These are phyloP conservation scores for Hipparchia sbordonii DNA, from an alignment of 2,888 invertebrate genomes.

Conservation along the genomic window DNA sequence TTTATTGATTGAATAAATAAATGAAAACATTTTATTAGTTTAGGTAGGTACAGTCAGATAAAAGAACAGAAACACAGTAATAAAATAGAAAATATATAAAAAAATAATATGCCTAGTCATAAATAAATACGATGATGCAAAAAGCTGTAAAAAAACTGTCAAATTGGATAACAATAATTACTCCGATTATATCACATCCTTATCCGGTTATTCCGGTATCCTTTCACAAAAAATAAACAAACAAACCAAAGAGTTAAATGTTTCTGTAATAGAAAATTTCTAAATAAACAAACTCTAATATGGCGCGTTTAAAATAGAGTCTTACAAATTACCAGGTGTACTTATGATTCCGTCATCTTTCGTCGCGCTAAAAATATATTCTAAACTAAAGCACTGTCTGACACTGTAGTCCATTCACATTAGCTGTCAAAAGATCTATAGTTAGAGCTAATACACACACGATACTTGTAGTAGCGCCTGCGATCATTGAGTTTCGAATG, in stretches of 20 bases:
- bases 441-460: neutral
- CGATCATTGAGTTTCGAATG: neutral
- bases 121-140: too few relatives aligned
- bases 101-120: too few relatives aligned
- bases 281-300: neutral
- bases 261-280: neutral
- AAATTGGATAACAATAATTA: too few relatives aligned
- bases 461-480: neutral
- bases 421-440: conserved; percentile 20
- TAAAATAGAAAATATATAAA: too few relatives aligned
- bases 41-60: too few relatives aligned
- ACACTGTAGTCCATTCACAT: conserved; percentile 16
- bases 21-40: too few relatives aligned
- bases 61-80: too few relatives aligned
- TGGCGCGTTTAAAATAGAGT: conserved; percentile 4
- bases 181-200: too few relatives aligned
- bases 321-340: conserved; percentile 16
- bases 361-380: conserved; percentile 15
- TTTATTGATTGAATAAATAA: neutral
- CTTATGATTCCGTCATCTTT: conserved; percentile 7
- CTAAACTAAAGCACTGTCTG: neutral
- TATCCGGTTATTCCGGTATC: too few relatives aligned
- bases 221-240: too few relatives aligned
- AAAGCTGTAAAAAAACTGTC: too few relatives aligned
- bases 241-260: neutral